Conservation (phyloP, 53 echinoderm and acorn worm species). For the Stichopus horrens region DNA sequence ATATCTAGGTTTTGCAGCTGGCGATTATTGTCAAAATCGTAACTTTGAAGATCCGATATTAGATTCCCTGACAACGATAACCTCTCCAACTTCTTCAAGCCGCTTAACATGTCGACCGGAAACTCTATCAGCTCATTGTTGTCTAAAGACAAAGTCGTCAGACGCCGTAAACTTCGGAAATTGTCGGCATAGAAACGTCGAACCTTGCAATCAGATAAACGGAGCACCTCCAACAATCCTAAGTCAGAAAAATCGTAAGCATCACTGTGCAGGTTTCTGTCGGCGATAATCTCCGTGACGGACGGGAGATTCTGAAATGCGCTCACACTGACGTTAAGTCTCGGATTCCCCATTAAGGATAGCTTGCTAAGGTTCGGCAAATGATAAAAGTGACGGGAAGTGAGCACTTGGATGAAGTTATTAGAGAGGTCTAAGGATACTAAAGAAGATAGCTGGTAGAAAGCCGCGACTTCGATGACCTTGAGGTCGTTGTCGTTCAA, state of each 20-base stretch:
- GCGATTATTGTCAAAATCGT: slow-evolving; percentile 2
- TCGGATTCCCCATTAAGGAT: not conserved
- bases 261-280: not conserved
- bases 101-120: not conserved
- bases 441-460: not conserved
- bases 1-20: not conserved
- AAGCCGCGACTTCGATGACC: not conserved
- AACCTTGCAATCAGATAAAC: not conserved
- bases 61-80: slow-evolving; percentile 4
- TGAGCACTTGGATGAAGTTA: not conserved
- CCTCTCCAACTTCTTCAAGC: not conserved
- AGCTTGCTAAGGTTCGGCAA: not conserved
- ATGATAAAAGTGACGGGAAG: slow-evolving; percentile 5
- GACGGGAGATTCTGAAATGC: slow-evolving; percentile 20
- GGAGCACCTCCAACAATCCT: not conserved
- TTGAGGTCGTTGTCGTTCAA: not conserved
- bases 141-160: not conserved
- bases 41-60: not conserved
- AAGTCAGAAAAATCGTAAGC: slow-evolving; percentile 27
- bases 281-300: not conserved
- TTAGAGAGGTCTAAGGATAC: not conserved
- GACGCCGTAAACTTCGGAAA: not conserved
- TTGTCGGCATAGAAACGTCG: slow-evolving; percentile 7
- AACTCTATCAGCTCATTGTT: slow-evolving; percentile 6
- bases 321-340: not conserved